Evolutionary conservation across 2,797 vertebrate species (phyloP), one percentile per base, ranked within the genome.

Genomic region (Fratercula arctica): DNA sequence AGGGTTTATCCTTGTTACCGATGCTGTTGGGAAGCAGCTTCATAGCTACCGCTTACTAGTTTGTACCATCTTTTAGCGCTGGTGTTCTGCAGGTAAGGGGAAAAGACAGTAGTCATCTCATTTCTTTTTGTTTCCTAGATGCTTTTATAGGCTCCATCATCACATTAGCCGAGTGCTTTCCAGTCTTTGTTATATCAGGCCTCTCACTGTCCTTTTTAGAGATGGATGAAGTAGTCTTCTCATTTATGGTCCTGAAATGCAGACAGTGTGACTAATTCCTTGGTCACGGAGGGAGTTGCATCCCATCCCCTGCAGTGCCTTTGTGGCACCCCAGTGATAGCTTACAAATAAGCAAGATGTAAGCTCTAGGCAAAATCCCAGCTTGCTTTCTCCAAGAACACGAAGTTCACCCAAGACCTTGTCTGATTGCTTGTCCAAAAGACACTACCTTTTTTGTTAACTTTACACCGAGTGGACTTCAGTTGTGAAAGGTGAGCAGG

Each of bases 311-410:
- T 88, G 57, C 0, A 1, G 28, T 33, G 33, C 66, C 46, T 69
- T 29, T 73, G 64, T 54, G 76, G 59, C 50, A 45, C 23, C n/a
- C 9, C 41, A 66, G 19, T 39, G 63, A 45, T 1, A 70, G 66
- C 50, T 79, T 67, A 89, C 39, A 79, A 79, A 61, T 51, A 61
- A 83, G 46, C 35, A 43, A 41, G 54, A 16, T 64, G 33, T 35
- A 35, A 37, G 15, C 19, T 82, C n/a, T 39, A n/a, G 88, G 39
- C 33, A 86, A 95, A 93, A 92, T 50, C 31, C 37, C 43, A 89
- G 25, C 25, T 90, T 87, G 0, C 50, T 72, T 90, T 85, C 25
- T 78, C 18, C 16, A 35, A 14, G 64, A 83, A 17, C 25, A 13
- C 43, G 48, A 83, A 6, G 17, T 67, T 26, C 21, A 67, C 24